Evolutionary conservation across 2,113 vertebrate genomes (phyloP), one percentile per base, ranked within the genome.

Genomic region (Alces alces): DNA sequence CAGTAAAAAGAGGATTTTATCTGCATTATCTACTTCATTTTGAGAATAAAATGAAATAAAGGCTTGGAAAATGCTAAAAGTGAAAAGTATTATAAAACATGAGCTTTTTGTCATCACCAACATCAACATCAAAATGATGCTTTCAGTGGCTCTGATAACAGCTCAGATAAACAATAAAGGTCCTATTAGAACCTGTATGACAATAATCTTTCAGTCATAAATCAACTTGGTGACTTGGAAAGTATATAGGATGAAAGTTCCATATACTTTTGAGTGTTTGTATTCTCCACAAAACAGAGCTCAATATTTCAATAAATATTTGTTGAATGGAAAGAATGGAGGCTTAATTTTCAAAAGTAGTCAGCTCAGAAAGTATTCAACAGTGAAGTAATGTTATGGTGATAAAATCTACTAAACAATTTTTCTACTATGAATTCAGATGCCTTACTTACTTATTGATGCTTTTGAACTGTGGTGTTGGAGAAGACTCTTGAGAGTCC

Each of bases 291-390:
- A 66, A 66, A 97, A 76, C 45, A 87, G 79, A 96, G 45, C 52
- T 90, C 33, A 55, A 12, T 89, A 58, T 91, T 30, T 95, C 89
- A 86, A 82, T 84, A 96, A 96, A 85, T 90, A 30, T 73, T 95
- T 89, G 70, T 17, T 23, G 45, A 91, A 73, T 76, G 36, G 14
- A 94, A 97, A 92, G 52, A 70, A 92, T 61, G 47, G 91, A 19
- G 84, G 21, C 86, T 87, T 89, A 90, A 85, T 64, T 93, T 39
- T 86, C 36, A 13, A 91, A 97, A 91, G 16, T 52, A 95, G n/a
- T 21, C 92, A 80, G n/a, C 78, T 70, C 79, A 95, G 84, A 79
- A 91, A 88, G 43, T 82, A 96, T 82, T 96, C 83, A 91, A n/a
- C 28, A 87, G n/a, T 36, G 19, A 86, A 96, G 16, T 6, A 39